Evolutionary conservation across 1,140 invertebrate genomes (phyloP).

Genomic region (Stegodyphus mimosarum): DNA sequence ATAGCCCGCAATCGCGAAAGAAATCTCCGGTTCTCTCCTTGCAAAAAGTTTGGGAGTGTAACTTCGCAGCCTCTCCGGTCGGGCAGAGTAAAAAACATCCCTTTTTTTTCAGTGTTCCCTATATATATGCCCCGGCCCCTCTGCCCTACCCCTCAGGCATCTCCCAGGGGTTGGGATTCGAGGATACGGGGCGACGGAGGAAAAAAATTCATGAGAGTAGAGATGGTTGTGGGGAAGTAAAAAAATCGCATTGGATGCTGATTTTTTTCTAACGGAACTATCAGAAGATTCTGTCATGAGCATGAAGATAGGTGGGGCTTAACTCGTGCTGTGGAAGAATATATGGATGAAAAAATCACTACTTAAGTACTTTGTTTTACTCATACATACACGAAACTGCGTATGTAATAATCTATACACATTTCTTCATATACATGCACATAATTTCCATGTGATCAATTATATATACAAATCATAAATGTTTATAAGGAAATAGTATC

Average conservation of each 20-base stretch:
- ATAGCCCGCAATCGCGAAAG: too few species aligned
- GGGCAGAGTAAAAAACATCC: conserved; percentile 46
- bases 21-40: too few species aligned
- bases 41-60: not conserved
- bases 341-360: too few species aligned
- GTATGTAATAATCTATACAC: too few species aligned
- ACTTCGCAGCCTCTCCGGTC: conserved; percentile 24
- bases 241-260: conserved; percentile 37
- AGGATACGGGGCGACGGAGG: conserved; percentile 33
- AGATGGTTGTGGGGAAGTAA: conserved; percentile 9
- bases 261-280: conserved; percentile 40
- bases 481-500: too few species aligned
- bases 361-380: too few species aligned
- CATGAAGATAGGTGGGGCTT: conserved; percentile 46
- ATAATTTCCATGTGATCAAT: too few species aligned
- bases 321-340: not conserved
- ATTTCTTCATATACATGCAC: too few species aligned
- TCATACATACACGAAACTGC: too few species aligned
- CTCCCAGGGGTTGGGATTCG: conserved; percentile 56
- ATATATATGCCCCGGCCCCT: conserved; percentile 44
- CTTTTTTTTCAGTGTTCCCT: conserved; percentile 50
- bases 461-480: too few species aligned
- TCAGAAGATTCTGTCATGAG: conserved; percentile 5
- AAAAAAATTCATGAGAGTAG: not conserved
- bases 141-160: conserved; percentile 16